These are phyloP conservation scores for Tympanoctomys barrerae DNA, from an alignment of 2,797 vertebrate genomes.

Conservation along the genomic window DNA sequence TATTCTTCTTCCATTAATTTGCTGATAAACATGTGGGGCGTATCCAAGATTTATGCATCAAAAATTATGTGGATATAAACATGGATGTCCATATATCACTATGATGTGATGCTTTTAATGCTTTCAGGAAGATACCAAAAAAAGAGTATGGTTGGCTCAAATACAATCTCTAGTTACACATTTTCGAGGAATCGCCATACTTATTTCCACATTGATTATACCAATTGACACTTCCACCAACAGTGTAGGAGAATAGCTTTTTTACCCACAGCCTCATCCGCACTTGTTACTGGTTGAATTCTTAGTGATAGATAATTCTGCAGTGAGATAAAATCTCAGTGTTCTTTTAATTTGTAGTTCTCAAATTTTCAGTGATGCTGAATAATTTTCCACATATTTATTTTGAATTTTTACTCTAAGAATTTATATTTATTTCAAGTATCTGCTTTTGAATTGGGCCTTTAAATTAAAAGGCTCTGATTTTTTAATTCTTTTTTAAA, in stretches of 20 bases:
- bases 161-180: background rate
- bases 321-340: background rate
- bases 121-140: background rate
- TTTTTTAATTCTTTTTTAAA: too few relatives aligned
- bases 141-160: background rate
- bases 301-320: background rate
- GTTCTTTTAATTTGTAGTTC: background rate
- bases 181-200: background rate
- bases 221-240: background rate
- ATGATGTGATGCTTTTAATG: too few relatives aligned
- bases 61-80: too few relatives aligned
- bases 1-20: background rate
- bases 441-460: too few relatives aligned
- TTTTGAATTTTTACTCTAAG: too few relatives aligned
- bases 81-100: too few relatives aligned
- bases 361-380: background rate
- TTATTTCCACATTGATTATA: background rate
- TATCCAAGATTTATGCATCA: background rate
- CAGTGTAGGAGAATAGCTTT: too few relatives aligned
- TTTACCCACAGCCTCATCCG: background rate
- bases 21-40: background rate
- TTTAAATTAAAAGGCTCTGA: too few relatives aligned
- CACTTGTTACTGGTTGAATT: background rate
- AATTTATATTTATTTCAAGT: too few relatives aligned
- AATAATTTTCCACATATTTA: background rate